Base-by-base conservation (phyloP, 2,113 vertebrate genomes). In the Chloropsis cyanopogon region DNA sequence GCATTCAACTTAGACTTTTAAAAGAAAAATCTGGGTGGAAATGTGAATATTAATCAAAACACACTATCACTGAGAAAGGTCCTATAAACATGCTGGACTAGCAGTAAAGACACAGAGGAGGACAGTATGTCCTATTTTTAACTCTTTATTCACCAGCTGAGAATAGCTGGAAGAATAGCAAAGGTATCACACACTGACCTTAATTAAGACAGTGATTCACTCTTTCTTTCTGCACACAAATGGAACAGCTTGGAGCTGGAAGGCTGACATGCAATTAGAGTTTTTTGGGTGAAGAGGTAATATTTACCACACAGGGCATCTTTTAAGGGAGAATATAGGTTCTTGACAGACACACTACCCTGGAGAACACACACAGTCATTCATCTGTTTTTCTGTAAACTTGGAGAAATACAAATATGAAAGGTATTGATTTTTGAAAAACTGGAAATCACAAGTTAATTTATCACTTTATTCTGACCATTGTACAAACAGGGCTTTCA, bases 191-290 rank as follows among this genome's bases (percentile, higher is more conserved):
- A 83, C 7, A 2, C 47, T 57, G 79, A 88, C 80, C 86, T 88
- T 88, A 91, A 92, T 78, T 93, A 79, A 89, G 65, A 42, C 1
- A 2, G 59, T 94, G 93, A 96, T 94, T 94, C 85, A 94, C 29
- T 28, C 71, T 82, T 87, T 59, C 77, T 64, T 28, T 85, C 56
- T 64, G 57, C 86, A 50, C n/a, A 61, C 69, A 59, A 77, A 89
- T 59, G 85, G 31, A 78, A 26, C 24, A 49, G 64, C 41, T 53
- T 53, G n/a, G 18, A 82, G 37, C 64, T 79, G 50, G 23, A 82
- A 79, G 23, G 21, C 39, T 80, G 57, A 69, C 4, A 17, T 17
- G 19, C 8, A 53, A 49, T 61, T 20, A 68, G 26, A 86, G 20
- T n/a, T 80, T 56, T 47, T 69, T 66, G 39, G 33, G 9, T 44